Conservation (phyloP, 2,797 vertebrate genomes). For the Caiman crocodilus region DNA sequence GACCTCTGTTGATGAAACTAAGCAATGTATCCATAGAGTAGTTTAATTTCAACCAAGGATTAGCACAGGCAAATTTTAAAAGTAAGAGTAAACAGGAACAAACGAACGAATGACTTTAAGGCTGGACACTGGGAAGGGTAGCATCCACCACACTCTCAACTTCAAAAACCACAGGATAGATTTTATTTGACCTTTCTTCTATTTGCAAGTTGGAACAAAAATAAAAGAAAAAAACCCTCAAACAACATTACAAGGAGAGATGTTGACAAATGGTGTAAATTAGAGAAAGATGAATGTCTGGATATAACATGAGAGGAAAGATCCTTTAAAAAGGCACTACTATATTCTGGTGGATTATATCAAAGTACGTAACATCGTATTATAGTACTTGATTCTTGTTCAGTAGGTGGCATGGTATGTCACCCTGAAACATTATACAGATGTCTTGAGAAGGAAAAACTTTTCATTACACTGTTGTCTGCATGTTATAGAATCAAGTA, state of each 20-base stretch:
- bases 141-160: neutral
- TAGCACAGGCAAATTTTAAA: neutral
- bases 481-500: constrained; percentile 34
- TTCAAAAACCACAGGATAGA: neutral
- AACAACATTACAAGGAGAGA: too few relatives aligned
- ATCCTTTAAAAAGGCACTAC: neutral
- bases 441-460: constrained; percentile 45
- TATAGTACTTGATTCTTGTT: constrained; percentile 1
- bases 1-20: constrained; percentile 82
- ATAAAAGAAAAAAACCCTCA: neutral
- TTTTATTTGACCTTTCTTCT: neutral
- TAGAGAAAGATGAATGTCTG: neutral
- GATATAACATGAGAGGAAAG: neutral
- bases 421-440: neutral
- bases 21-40: constrained; percentile 51
- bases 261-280: neutral
- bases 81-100: neutral
- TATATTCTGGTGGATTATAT: constrained; percentile 20
- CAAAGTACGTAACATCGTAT: neutral
- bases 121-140: neutral
- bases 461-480: constrained; percentile 25
- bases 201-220: neutral
- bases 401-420: neutral
- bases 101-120: neutral
- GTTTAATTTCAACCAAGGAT: neutral